Base-by-base conservation (phyloP, 2,888 invertebrate species). In the Ochropleura leucogaster region DNA sequence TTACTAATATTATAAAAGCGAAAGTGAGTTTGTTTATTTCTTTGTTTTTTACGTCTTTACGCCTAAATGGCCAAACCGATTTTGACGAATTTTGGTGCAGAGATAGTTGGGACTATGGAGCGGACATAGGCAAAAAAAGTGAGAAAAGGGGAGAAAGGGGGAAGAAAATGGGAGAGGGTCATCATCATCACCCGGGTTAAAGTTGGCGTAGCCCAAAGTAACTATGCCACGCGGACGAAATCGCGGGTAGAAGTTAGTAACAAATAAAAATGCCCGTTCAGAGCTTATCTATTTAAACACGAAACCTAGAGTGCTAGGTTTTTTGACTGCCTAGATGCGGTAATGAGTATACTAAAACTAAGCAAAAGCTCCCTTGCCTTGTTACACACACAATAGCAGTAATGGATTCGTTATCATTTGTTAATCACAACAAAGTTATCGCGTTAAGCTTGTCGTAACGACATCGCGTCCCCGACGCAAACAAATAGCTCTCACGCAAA, bases 401-500 rank as follows among this genome's bases (percentile, higher is more conserved):
- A 87, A 83, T 84, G 79, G 80, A 82, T 85, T 85, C 80, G 85
- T 87, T 90, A 91, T 88, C 88, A 87, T 86, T 89, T 85, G 88
- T 89, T 89, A 89, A 92, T 90, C 89, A 90, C 89, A 87, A 87
- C 86, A 87, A 89, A 89, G 88, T 88, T 90, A 90, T 89, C 88
- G 80, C 88, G 86, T 88, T 91, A 90, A 89, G 89, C 87, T 81
- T 84, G 77, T 82, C 80, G 86, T 88, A 90, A 88, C 88, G 88
- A 86, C 82, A 83, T 85, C 86, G 85, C 87, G 79, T 88, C 84
- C 82, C 82, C 86, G 89, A 89, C 91, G 89, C 90, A 92, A 93
- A 92, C 92, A 93, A 93, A 94, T 93, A 93, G 93, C 95, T 94
- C 92, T 94, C 92, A 94, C 93, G 91, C 93, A 95, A 95, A 95